Evolutionary conservation across 2,888 invertebrate genomes (phyloP).

Genomic region (Asteroscopus sphinx): DNA sequence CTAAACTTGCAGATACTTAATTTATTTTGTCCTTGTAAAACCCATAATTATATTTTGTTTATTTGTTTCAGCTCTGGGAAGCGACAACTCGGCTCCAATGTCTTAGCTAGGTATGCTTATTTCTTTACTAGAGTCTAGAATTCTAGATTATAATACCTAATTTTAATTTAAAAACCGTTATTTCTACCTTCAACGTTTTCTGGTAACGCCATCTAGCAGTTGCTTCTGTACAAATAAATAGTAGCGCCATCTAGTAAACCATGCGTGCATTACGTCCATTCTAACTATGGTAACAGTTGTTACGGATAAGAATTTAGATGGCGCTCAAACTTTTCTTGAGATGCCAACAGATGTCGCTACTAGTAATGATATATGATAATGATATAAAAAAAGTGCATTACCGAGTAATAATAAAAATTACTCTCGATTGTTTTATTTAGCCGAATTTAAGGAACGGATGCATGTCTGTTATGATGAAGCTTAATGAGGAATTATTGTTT

Average conservation of each 20-base stretch:
- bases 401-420: conserved; percentile 1
- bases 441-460: conserved; percentile 32
- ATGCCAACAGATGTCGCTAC: conserved; percentile 63
- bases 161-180: not conserved
- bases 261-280: conserved; percentile 17
- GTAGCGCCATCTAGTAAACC: conserved; percentile 71
- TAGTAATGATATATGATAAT: conserved; percentile 3
- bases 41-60: conserved; percentile 24
- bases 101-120: conserved; percentile 93
- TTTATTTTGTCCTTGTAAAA: not conserved
- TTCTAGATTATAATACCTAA: no score
- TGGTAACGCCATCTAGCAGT: conserved; percentile 24
- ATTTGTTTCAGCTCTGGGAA: conserved; percentile 93
- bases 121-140: conserved; percentile 19
- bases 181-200: not conserved
- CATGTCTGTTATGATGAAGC: conserved; percentile 30
- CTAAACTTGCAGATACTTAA: no score
- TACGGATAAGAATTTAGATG: conserved; percentile 58
- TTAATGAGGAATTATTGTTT: conserved; percentile 71
- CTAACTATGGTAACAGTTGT: conserved; percentile 10
- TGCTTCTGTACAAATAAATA: not conserved
- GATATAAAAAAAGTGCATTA: no score
- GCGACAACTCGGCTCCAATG: conserved; percentile 95
- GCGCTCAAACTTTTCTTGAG: conserved; percentile 49
- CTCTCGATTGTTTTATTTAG: conserved; percentile 12